Evolutionary conservation across 1,140 invertebrate species (phyloP), one percentile per base, ranked within the genome.

Genomic region (Euglossa dilemma): DNA sequence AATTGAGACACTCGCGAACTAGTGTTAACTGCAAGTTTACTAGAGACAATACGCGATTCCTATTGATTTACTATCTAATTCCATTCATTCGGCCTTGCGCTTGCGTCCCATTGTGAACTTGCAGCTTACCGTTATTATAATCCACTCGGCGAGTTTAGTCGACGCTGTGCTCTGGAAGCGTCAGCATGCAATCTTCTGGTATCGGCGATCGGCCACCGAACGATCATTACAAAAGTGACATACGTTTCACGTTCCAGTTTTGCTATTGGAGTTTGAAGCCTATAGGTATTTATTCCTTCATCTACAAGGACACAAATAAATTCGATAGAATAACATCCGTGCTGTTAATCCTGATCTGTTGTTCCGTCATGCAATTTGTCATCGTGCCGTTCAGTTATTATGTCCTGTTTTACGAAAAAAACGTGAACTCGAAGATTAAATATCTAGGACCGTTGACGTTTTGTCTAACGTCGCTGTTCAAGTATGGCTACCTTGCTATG

Each of bases 281-380:
- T 0, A 86, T 92, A 16, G 91, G 91, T 9, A 89, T 92, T 20
- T 89, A 88, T 75, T 77, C 87, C 16, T 47, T 87, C 7, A n/a
- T 85, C 14, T 66, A 80, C 28, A 25, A 12, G 0, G 43, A 28
- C 14, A 18, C 59, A 5, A 64, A 56, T 6, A 72, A 36, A 43
- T 57, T 43, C 18, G 66, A 87, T 3, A 71, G 50, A 14, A 23
- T 72, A 1, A 2, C 61, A 0, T 87, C 83, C 3, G 23, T 52
- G 0, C 0, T 59, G 0, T 6, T 86, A 7, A 80, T 76, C 14
- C 6, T 86, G 0, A 9, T 28, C 20, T 83, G 86, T 28, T 69
- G 52, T 28, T 66, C 11, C 7, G 3, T 64, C 4, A 1, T 89
- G n/a, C 74, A 57, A 45, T 86, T 88, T 12, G 76, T 89, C 20